Evolutionary conservation across 2,797 vertebrate genomes (phyloP).

Genomic region (Coracias cyanogaster): DNA sequence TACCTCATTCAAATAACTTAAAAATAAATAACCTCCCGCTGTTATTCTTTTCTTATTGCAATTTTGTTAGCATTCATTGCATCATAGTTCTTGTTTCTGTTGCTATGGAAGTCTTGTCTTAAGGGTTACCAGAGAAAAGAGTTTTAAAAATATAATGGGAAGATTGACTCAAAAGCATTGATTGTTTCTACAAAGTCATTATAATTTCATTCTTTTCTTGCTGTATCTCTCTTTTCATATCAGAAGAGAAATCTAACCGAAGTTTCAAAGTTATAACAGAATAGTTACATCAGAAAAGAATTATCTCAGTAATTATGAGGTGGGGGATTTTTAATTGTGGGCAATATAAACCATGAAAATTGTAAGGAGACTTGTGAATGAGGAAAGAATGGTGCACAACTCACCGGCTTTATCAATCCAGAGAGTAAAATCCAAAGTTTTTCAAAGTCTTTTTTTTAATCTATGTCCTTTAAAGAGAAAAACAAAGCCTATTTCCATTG

Average conservation of each 20-base stretch:
- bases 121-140: neutral
- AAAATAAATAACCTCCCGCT: neutral
- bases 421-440: neutral
- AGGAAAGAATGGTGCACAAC: neutral
- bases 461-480: neutral
- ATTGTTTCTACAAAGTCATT: neutral
- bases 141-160: constrained; percentile 11
- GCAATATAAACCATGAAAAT: neutral
- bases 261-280: neutral
- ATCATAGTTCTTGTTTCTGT: neutral
- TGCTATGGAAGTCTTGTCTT: constrained; percentile 42
- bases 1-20: neutral
- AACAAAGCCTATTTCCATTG: neutral
- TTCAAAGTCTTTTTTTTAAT: neutral
- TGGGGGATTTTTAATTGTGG: neutral
- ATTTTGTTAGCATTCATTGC: neutral
- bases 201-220: neutral
- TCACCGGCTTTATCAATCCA: neutral
- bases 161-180: neutral
- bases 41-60: neutral
- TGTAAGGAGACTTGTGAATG: neutral
- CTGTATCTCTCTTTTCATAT: neutral
- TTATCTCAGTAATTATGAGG: neutral
- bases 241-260: neutral
- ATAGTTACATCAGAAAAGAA: neutral